Base-by-base conservation (phyloP, 92 coral and sea anemone genomes). In the Galaxea fascicularis region DNA sequence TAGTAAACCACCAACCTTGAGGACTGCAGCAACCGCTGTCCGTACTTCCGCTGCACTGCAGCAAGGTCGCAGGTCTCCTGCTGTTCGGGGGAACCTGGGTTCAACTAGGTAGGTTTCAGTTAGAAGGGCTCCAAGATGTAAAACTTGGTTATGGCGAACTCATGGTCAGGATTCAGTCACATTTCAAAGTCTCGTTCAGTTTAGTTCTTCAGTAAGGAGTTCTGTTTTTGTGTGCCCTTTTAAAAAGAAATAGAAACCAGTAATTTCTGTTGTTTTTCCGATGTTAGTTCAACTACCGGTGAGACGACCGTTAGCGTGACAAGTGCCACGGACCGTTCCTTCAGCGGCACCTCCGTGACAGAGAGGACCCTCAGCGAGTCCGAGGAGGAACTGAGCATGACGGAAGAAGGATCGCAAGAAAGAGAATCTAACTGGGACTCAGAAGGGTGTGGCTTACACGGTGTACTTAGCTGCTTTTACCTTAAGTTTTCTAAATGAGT, bases 301-400 rank as follows among this genome's bases (percentile, higher is more conserved):
- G 93, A 86, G 44, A 73, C 31, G 69, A 90, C 90, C 29, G 67
- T 90, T 21, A 77, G 89, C 56, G 90, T 66, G 45, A 85, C 90
- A 9, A 79, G 87, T 30, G 93, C 85, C 73, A 91, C 96, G 17
- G 98, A 91, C 65, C 94, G 93, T n/a, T 91, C 99, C 16, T 94
- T 92, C 49, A 92, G 93, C 73, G 95, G 92, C 7, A 94, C 98
- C 26, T 92, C 99, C 31, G 93, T 89, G 52, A 96, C 99, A 58
- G 99, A 96, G 51, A 89, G 87, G 57, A 95, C 99, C 14, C 87
- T 93, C 70, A 97, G 98, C 54, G 97, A 93, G 73, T 94, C 99
- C 4, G 97, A 89, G 13, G 94, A 85, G 30, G 95, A 91, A 25
- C 88, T 57, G 68, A 82, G 78, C 57, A 78, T 24, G 46, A 56